These are phyloP conservation scores for Andinoacara biseriatus DNA, from an alignment of 2,113 vertebrate genomes.

Conservation along the genomic window DNA sequence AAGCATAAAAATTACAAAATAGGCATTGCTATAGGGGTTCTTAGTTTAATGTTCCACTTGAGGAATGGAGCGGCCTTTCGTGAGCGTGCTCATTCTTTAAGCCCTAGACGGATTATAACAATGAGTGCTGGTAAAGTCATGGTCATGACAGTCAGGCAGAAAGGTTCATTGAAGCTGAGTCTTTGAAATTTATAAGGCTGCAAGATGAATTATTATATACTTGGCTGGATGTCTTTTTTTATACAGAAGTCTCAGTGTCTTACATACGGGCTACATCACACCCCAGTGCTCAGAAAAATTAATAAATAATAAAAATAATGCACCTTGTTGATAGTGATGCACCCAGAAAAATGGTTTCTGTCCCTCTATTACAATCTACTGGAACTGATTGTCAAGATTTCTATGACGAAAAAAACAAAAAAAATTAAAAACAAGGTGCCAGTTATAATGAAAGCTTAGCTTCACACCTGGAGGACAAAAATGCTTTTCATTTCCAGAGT, in stretches of 20 bases:
- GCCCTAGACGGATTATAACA: conserved; percentile 2
- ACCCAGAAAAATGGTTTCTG: no score
- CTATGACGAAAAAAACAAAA: no score
- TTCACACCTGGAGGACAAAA: conserved; percentile 1
- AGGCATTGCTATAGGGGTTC: neutral
- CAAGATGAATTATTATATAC: conserved; percentile 11
- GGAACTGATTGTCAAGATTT: no score
- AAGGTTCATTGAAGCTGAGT: conserved; percentile 2
- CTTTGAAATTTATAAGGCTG: conserved; percentile 10
- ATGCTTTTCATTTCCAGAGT: neutral
- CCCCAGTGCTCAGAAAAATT: no score
- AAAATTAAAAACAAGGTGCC: no score
- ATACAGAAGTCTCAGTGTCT: neutral
- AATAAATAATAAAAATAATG: neutral
- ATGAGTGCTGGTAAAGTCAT: conserved; percentile 13
- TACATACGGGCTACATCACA: neutral
- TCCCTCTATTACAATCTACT: neutral
- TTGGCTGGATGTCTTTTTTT: neutral
- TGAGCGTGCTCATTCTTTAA: conserved; percentile 12
- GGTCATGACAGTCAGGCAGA: conserved; percentile 26
- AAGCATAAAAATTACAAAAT: neutral
- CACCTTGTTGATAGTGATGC: neutral
- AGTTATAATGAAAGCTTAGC: neutral
- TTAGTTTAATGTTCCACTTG: neutral
- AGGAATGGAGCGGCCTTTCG: neutral